phyloP scores from a whole-genome alignment of 2,888 invertebrate species.

The Dusona sp. region DNA sequence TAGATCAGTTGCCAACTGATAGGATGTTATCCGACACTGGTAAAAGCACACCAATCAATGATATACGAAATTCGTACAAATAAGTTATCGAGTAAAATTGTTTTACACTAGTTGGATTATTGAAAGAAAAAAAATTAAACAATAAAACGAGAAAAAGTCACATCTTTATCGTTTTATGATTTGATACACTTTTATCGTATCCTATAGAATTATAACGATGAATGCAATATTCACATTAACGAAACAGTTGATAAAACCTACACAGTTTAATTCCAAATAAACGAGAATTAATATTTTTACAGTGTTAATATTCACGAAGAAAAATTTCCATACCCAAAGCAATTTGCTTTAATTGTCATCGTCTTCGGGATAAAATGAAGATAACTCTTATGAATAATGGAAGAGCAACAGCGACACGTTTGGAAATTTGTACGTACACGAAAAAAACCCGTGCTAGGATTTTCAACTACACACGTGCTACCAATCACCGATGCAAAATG shows the following conservation, averaged over 20 bases:
- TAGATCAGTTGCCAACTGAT: background rate
- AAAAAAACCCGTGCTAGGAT: constrained; percentile 1
- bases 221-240: background rate
- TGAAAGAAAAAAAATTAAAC: background rate
- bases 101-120: background rate
- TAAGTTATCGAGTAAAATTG: background rate
- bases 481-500: constrained; percentile 25
- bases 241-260: no score
- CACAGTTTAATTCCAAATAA: background rate
- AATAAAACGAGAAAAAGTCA: background rate
- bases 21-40: background rate
- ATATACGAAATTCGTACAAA: background rate
- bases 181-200: background rate
- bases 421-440: background rate
- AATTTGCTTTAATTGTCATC: background rate
- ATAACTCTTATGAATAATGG: background rate
- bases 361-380: constrained; percentile 4
- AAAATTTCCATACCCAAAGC: background rate
- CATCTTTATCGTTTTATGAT: background rate
- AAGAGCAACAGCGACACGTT: background rate
- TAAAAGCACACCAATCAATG: background rate
- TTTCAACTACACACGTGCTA: constrained; percentile 30
- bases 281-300: background rate
- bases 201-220: background rate
- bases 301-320: background rate